Evolutionary conservation across 2,113 vertebrate species (phyloP), one percentile per base, ranked within the genome.

Genomic region (Saguinus midas): DNA sequence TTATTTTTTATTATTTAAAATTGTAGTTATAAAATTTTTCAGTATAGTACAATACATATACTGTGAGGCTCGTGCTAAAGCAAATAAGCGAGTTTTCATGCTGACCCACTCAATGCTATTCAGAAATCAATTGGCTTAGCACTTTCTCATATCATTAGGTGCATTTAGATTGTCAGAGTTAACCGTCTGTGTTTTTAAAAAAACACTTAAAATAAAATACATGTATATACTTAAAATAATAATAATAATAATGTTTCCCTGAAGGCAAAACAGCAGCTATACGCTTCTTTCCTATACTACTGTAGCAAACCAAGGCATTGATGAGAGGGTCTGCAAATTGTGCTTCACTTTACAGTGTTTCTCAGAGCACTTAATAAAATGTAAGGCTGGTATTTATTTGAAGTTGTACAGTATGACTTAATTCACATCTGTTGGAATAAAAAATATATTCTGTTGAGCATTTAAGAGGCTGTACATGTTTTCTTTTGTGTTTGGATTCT

Each of bases 401-500:
- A 99, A 99, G 99, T 99, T 99, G 99, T 99, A 99, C 99, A 99
- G 99, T 99, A 99, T 99, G 99, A 99, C 98, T 99, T 99, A 98
- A 99, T 99, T 99, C 99, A 99, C 99, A 99, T 99, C 99, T 99
- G 99, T 99, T 99, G 99, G 98, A 99, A 99, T 99, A 99, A 98
- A 99, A 99, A 99, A 99, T 99, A 99, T 99, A 99, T 99, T 99
- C 99, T 98, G 99, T 99, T 99, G 98, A 99, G 98, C 99, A 99
- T 99, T 99, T 99, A 99, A 99, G 99, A 99, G 98, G 99, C 99
- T 99, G 99, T 99, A 99, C 99, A 99, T 99, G 99, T 99, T 99
- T 98, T 99, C 99, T 99, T 99, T 99, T 99, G 99, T 99, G 99
- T 99, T 99, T 99, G 99, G 98, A 99, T 99, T 99, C 98, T 99